These are phyloP conservation scores for Holacanthella duospinosa DNA, from an alignment of 2,888 invertebrate genomes.

Conservation along the genomic window DNA sequence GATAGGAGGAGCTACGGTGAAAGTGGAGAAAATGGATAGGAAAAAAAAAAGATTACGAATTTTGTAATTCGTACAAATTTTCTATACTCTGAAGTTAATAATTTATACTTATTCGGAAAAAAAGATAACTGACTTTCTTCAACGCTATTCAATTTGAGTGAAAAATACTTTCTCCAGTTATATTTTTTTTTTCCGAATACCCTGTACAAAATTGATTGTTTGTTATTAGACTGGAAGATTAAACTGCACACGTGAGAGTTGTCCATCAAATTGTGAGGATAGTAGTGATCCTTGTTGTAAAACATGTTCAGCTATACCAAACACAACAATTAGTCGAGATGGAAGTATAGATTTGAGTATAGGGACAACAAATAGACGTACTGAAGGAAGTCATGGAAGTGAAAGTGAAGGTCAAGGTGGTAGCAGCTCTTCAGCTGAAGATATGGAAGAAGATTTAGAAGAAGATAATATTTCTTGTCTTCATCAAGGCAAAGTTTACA, in stretches of 20 bases:
- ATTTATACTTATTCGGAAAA: no score
- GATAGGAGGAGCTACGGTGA: no score
- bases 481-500: conserved; percentile 39
- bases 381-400: conserved; percentile 21
- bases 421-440: conserved; percentile 14
- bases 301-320: conserved; percentile 26
- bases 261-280: conserved; percentile 23
- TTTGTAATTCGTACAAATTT: no score
- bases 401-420: conserved; percentile 26
- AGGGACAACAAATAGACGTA: conserved; percentile 6
- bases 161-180: no score
- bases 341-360: not conserved
- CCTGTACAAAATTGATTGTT: no score
- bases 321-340: conserved; percentile 9
- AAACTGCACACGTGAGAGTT: conserved; percentile 12
- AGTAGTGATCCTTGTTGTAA: conserved; percentile 29
- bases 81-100: no score
- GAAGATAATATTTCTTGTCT: conserved; percentile 38
- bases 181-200: no score
- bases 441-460: conserved; percentile 27
- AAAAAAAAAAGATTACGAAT: no score
- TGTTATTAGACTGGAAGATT: conserved; percentile 23
- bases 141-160: no score
- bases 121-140: no score
- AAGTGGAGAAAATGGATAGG: no score